Conservation (phyloP, 2,888 invertebrate species). For the Scaptomyza parva region DNA sequence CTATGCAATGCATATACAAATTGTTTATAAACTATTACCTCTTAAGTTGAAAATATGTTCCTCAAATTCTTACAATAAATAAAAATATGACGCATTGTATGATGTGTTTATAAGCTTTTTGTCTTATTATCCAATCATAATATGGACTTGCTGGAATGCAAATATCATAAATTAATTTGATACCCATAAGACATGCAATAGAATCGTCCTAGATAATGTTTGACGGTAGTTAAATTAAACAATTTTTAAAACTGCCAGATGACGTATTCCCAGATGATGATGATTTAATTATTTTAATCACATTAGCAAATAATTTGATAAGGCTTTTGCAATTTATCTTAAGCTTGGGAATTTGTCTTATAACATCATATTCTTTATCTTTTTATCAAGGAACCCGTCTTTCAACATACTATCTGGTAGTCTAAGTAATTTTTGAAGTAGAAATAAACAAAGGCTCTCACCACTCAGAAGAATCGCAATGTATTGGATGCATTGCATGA, state of each 20-base stretch:
- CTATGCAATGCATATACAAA: conserved; percentile 18
- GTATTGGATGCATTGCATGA: too few species aligned
- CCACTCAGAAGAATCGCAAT: too few species aligned
- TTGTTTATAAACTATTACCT: background rate
- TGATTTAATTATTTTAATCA: conserved; percentile 5
- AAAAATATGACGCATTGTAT: background rate
- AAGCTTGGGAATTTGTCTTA: background rate
- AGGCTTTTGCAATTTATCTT: conserved; percentile 14
- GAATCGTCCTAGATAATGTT: background rate
- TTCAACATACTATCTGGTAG: background rate
- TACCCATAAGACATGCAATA: background rate
- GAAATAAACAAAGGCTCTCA: too few species aligned
- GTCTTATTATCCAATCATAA: background rate
- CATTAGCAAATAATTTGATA: conserved; percentile 14
- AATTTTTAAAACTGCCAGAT: conserved; percentile 29
- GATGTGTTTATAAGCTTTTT: background rate
- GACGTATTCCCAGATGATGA: conserved; percentile 18
- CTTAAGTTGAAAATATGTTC: background rate
- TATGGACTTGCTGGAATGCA: background rate
- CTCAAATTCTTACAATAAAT: background rate
- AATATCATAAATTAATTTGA: background rate
- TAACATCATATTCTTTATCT: conserved; percentile 3
- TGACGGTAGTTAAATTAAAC: conserved; percentile 3
- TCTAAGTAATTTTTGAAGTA: too few species aligned
- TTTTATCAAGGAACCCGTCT: background rate